Evolutionary conservation across 2,113 vertebrate species (phyloP).

Genomic region (Scomber colias): DNA sequence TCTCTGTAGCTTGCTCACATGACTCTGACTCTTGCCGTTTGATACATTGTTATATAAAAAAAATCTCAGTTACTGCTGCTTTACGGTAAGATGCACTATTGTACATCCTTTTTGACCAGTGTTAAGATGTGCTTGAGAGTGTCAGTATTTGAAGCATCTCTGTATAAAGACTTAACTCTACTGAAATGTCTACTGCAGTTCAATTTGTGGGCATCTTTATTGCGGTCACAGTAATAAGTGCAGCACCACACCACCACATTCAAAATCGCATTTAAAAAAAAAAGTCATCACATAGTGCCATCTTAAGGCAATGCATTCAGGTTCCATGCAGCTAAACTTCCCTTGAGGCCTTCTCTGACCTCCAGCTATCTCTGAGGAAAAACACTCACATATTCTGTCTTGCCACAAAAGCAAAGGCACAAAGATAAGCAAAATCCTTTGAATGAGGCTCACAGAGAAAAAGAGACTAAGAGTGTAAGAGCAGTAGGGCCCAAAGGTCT

Average conservation of each 20-base stretch:
- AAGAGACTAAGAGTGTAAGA: constrained; percentile 8
- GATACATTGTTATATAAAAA: too few species aligned
- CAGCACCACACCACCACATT: neutral
- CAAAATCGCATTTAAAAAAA: too few species aligned
- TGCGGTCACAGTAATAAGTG: neutral
- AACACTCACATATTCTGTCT: constrained; percentile 2
- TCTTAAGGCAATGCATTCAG: neutral
- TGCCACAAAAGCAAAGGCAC: constrained; percentile 13
- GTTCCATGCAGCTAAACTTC: neutral
- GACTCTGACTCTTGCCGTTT: too few species aligned
- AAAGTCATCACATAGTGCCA: too few species aligned
- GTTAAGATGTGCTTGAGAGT: too few species aligned
- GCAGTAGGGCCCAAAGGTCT: constrained; percentile 16
- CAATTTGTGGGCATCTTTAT: neutral
- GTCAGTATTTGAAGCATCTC: neutral
- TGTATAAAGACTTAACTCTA: neutral
- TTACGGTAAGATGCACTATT: neutral
- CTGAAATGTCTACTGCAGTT: neutral
- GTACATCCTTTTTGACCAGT: too few species aligned
- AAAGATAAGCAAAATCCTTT: constrained; percentile 28
- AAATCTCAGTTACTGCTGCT: too few species aligned
- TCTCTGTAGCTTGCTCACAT: too few species aligned
- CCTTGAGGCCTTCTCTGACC: neutral
- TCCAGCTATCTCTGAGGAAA: constrained; percentile 25
- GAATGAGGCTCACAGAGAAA: constrained; percentile 12